These are phyloP conservation scores for Drosophila niveifrons DNA, from an alignment of 2,888 invertebrate species.

Conservation along the genomic window DNA sequence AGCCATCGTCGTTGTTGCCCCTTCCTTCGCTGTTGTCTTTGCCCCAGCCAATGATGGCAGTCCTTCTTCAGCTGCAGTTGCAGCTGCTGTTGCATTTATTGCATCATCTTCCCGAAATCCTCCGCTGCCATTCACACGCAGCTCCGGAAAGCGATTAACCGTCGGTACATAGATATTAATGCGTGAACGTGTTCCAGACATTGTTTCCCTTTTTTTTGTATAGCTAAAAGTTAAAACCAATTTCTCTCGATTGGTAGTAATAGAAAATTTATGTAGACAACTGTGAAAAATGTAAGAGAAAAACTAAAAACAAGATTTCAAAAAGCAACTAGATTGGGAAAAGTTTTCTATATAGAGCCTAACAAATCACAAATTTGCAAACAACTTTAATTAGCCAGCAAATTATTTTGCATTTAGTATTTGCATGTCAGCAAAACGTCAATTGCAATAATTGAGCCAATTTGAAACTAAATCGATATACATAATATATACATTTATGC, in stretches of 20 bases:
- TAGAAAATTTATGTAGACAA: conserved; percentile 18
- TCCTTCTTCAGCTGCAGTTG: not conserved
- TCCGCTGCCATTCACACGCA: conserved; percentile 14
- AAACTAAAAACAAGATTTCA: not conserved
- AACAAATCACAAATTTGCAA: too few relatives aligned
- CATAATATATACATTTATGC: not conserved
- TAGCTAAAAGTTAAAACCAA: not conserved
- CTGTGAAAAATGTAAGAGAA: not conserved
- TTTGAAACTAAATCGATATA: not conserved
- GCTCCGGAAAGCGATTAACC: conserved; percentile 50
- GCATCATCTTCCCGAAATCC: conserved; percentile 10
- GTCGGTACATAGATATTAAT: conserved; percentile 53
- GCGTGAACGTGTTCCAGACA: conserved; percentile 27
- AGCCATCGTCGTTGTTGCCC: not conserved
- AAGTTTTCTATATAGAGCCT: too few relatives aligned
- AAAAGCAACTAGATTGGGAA: too few relatives aligned
- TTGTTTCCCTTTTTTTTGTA: conserved; percentile 2
- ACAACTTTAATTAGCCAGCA: too few relatives aligned
- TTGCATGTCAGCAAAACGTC: not conserved
- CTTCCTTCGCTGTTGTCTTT: conserved; percentile 4
- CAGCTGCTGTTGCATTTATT: not conserved
- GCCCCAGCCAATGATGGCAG: not conserved
- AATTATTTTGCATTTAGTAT: not conserved
- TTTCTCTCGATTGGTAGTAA: not conserved
- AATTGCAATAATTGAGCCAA: not conserved